Conservation (phyloP, 1,140 invertebrate genomes). For the Macrobrachium nipponense region DNA sequence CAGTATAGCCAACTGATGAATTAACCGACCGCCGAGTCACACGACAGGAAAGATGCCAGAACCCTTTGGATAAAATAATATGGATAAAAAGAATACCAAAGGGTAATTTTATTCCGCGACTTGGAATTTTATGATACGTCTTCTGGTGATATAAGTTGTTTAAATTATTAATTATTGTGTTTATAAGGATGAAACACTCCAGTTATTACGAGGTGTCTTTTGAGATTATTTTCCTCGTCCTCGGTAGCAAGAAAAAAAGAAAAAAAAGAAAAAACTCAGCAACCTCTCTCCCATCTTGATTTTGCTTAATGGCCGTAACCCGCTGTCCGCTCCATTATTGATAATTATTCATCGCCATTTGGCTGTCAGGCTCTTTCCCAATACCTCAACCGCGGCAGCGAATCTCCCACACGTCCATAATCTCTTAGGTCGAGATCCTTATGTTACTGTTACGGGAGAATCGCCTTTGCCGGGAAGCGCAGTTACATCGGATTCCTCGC, state of each 20-base stretch:
- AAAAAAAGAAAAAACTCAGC: not conserved
- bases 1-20: conserved; percentile 49
- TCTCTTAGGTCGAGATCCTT: conserved; percentile 4
- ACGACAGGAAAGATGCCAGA: conserved; percentile 1
- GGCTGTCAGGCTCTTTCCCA: conserved; percentile 40
- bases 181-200: too few relatives aligned
- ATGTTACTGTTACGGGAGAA: not conserved
- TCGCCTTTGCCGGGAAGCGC: not conserved
- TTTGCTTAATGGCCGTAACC: conserved; percentile 49
- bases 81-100: too few relatives aligned
- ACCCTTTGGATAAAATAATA: too few relatives aligned
- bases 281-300: conserved; percentile 29
- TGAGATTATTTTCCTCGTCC: too few relatives aligned
- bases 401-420: not conserved
- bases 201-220: too few relatives aligned
- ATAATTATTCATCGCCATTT: conserved; percentile 58
- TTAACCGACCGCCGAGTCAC: conserved; percentile 43
- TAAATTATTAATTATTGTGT: too few relatives aligned
- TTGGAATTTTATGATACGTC: too few relatives aligned
- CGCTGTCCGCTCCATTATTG: conserved; percentile 58
- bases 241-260: too few relatives aligned
- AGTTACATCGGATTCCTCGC: conserved; percentile 17
- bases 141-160: too few relatives aligned
- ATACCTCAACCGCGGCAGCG: conserved; percentile 22
- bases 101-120: too few relatives aligned